Percentiles rank a stretch among this genome's conserved stretches.
These are phyloP conservation scores for Synanceia verrucosa DNA, from an alignment of 2,797 vertebrate species.

Conservation along the genomic window DNA sequence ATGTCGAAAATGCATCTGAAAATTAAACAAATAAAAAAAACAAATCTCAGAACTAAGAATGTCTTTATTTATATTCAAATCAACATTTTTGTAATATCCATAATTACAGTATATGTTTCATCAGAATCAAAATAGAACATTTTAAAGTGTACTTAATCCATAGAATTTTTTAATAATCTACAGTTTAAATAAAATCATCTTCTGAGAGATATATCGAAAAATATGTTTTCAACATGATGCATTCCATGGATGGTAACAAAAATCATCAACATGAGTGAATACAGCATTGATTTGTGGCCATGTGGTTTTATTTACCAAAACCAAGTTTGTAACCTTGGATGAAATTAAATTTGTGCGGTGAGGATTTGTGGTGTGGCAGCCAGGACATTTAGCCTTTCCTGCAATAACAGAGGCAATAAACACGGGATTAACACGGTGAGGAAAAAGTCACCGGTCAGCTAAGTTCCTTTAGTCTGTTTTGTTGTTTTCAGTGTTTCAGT, in stretches of 20 bases:
- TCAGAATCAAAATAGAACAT: not conserved
- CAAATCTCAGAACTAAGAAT: not conserved
- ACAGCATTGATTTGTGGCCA: not conserved
- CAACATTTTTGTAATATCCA: not conserved
- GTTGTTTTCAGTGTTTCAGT: not conserved
- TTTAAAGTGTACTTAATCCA: not conserved
- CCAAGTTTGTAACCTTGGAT: not conserved
- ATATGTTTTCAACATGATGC: not conserved
- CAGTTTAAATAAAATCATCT: not conserved
- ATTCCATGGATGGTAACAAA: not conserved
- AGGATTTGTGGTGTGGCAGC: not conserved
- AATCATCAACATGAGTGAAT: not conserved
- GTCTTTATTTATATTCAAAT: not conserved
- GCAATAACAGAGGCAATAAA: not conserved
- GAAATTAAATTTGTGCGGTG: not conserved
- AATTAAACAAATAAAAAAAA: not conserved
- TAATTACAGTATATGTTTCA: not conserved
- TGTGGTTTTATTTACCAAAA: not conserved
- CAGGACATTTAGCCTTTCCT: not conserved
- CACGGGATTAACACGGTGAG: not conserved
- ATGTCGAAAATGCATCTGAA: not conserved
- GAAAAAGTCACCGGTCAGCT: not conserved
- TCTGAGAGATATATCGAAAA: fast-evolving
- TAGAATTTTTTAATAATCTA: not conserved
- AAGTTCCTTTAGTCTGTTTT: not conserved